phyloP scores from a whole-genome alignment of 2,888 invertebrate genomes.

The Merodon equestris region DNA sequence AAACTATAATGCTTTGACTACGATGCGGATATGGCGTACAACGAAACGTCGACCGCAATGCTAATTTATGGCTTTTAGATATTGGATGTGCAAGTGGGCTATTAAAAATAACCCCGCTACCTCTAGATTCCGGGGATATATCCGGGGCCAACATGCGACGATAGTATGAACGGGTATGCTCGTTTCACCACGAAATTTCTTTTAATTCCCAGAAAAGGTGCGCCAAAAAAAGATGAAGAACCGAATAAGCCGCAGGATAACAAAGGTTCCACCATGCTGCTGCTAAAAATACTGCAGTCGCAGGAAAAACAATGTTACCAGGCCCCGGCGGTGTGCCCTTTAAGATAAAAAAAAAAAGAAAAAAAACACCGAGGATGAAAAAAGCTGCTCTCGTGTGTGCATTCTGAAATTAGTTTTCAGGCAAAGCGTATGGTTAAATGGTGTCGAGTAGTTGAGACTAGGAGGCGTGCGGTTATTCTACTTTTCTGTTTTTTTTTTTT shows the following conservation, averaged over 20 bases:
- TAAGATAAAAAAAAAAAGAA: slow-evolving; percentile 29
- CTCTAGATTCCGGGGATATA: too few species aligned
- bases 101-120: slow-evolving; percentile 38
- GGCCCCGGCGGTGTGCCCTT: slow-evolving; percentile 22
- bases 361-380: slow-evolving; percentile 15
- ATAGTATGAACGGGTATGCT: too few species aligned
- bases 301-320: slow-evolving; percentile 8
- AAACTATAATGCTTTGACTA: too few species aligned
- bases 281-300: slow-evolving; percentile 37
- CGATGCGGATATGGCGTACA: background rate
- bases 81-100: slow-evolving; percentile 56
- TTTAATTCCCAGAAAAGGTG: background rate
- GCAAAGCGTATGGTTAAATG: slow-evolving; percentile 31
- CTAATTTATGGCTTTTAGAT: slow-evolving; percentile 62
- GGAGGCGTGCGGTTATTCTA: slow-evolving; percentile 54
- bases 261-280: slow-evolving; percentile 27
- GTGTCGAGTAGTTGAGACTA: slow-evolving; percentile 41
- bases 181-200: too few species aligned
- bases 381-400: slow-evolving; percentile 26
- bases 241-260: slow-evolving; percentile 6
- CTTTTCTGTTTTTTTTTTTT: slow-evolving; percentile 32
- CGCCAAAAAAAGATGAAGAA: too few species aligned
- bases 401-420: slow-evolving; percentile 51
- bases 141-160: too few species aligned
- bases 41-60: slow-evolving; percentile 53